Percentiles rank a stretch among this genome's conserved stretches.
phyloP scores from a whole-genome alignment of 2,888 invertebrate genomes.

The Philereme vetulata region DNA sequence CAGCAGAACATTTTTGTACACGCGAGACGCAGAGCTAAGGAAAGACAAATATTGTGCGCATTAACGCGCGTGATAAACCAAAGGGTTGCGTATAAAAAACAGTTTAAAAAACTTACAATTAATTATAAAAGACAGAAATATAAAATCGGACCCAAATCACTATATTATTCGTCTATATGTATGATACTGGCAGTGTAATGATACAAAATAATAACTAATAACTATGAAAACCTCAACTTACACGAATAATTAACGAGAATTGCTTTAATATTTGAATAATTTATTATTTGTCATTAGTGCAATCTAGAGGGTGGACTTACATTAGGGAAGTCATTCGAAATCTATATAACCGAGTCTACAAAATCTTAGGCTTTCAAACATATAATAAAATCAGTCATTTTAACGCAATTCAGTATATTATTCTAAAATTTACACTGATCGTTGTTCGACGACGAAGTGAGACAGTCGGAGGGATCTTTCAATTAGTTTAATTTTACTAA shows the following conservation, averaged over 20 bases:
- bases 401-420: conserved; percentile 82
- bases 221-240: conserved; percentile 74
- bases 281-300: conserved; percentile 71
- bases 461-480: conserved; percentile 69
- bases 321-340: conserved; percentile 68
- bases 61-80: conserved; percentile 44
- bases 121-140: conserved; percentile 80
- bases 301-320: conserved; percentile 81
- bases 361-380: conserved; percentile 82
- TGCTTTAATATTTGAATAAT: conserved; percentile 73
- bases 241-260: conserved; percentile 79
- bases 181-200: conserved; percentile 82
- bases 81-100: conserved; percentile 64
- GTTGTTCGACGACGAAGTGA: conserved; percentile 77
- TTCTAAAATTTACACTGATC: conserved; percentile 82
- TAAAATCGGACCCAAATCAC: conserved; percentile 79
- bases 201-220: conserved; percentile 63
- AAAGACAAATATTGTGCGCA: conserved; percentile 46
- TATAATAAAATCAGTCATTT: conserved; percentile 84
- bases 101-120: conserved; percentile 78
- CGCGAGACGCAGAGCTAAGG: conserved; percentile 55
- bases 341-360: conserved; percentile 78
- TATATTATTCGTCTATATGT: conserved; percentile 77
- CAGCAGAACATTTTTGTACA: conserved; percentile 8
- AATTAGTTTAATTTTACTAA: conserved; percentile 74